A percentile compares a stretch with the other conserved stretches of the same genome.
Conservation (phyloP, 2,113 vertebrate species). For the Scolopax mira region DNA sequence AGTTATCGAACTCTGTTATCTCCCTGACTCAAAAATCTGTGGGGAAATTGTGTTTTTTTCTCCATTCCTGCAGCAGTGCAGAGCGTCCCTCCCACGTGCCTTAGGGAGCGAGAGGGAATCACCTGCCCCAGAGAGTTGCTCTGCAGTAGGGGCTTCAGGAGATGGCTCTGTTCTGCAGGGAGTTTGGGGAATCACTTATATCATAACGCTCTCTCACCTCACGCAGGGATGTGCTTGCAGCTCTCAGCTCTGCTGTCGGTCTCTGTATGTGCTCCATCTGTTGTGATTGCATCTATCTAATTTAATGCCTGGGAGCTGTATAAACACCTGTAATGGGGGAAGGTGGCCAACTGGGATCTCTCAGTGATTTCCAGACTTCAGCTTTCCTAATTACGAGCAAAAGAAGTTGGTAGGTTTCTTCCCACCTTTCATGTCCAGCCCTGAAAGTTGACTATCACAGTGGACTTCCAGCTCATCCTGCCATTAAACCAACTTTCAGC, state of each 20-base stretch:
- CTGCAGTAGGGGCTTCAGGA: neutral
- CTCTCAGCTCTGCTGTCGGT: neutral
- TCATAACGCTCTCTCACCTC: neutral
- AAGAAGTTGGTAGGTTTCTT: neutral
- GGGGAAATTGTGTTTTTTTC: neutral
- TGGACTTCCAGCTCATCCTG: neutral
- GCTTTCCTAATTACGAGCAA: neutral
- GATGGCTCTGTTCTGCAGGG: neutral
- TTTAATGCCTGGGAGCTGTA: neutral
- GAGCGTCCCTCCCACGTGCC: neutral
- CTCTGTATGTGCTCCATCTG: neutral
- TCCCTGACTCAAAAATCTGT: fast-evolving
- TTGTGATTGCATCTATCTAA: neutral
- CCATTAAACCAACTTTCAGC: neutral
- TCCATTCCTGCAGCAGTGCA: neutral
- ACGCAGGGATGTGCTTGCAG: neutral
- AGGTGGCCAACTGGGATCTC: neutral
- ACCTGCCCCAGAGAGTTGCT: neutral
- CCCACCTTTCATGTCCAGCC: neutral
- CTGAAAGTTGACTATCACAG: neutral
- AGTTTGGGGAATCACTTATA: neutral
- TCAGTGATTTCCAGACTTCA: neutral
- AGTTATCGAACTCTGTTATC: neutral
- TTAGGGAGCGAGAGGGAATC: neutral
- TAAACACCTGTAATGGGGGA: neutral